These are phyloP conservation scores for Dasyornis broadbenti DNA, from an alignment of 2,113 vertebrate genomes.

Conservation along the genomic window DNA sequence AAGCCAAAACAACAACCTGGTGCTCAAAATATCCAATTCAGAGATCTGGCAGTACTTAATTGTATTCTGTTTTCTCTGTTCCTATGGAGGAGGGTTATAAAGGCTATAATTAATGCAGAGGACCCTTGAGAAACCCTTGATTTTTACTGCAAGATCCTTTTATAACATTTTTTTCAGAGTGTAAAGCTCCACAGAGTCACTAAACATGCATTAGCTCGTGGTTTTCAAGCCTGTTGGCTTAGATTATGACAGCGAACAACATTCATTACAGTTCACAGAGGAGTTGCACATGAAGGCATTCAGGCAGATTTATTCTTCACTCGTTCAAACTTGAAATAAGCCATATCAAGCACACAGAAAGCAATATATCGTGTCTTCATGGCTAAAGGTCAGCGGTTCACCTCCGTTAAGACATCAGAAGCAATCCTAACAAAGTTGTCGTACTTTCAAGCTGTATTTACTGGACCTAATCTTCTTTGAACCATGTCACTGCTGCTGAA, in stretches of 20 bases:
- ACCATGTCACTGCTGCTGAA: constrained; percentile 37
- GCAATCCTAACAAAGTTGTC: constrained; percentile 55
- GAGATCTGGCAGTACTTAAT: neutral
- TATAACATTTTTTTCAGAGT: neutral
- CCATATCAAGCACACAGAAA: neutral
- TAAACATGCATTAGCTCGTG: neutral
- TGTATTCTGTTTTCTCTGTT: neutral
- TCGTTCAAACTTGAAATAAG: constrained; percentile 17
- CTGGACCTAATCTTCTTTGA: constrained; percentile 55
- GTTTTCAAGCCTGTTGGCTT: neutral
- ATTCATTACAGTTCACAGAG: neutral
- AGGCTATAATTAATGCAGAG: neutral
- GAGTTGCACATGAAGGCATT: neutral
- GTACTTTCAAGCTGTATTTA: constrained; percentile 61
- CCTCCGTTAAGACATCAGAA: neutral
- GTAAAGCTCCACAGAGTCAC: neutral
- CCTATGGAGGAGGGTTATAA: neutral
- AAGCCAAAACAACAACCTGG: neutral
- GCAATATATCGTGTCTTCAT: neutral
- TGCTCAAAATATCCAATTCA: neutral
- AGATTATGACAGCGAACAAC: neutral
- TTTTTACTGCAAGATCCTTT: neutral
- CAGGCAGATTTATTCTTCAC: neutral
- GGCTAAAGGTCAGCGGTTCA: neutral
- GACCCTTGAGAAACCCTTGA: neutral